These are phyloP conservation scores for Molorchus minor DNA, from an alignment of 2,888 invertebrate genomes.

Conservation along the genomic window DNA sequence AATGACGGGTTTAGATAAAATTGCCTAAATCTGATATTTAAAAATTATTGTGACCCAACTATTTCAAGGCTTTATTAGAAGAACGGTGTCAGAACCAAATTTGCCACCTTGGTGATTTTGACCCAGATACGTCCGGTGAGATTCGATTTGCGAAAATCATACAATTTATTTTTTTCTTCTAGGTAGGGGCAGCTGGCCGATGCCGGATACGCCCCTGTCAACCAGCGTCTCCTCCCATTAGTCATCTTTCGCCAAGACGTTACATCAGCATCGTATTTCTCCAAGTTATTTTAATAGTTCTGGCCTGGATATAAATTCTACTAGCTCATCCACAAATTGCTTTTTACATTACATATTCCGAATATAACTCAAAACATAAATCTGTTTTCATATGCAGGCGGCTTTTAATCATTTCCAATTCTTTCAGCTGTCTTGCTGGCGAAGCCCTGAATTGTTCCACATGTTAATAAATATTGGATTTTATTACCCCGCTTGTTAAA, in stretches of 20 bases:
- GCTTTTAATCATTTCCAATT: not conserved
- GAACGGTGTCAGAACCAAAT: too few species aligned
- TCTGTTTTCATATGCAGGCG: constrained; percentile 1
- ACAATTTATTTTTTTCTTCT: too few species aligned
- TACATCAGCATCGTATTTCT: not conserved
- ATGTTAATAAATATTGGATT: not conserved
- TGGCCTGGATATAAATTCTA: not conserved
- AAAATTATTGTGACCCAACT: too few species aligned
- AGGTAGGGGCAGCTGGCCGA: too few species aligned
- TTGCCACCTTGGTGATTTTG: too few species aligned
- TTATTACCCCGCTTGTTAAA: not conserved
- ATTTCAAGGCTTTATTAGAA: too few species aligned
- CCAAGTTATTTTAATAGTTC: not conserved
- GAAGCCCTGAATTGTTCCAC: not conserved
- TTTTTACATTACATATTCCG: constrained; percentile 3
- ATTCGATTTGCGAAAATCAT: too few species aligned
- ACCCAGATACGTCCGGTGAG: too few species aligned
- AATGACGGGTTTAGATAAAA: too few species aligned
- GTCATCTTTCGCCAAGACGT: not conserved
- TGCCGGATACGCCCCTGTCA: not conserved
- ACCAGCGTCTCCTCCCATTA: not conserved
- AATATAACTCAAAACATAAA: not conserved
- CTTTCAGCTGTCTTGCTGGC: not conserved
- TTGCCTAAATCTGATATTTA: too few species aligned
- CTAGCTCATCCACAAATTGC: constrained; percentile 12